phyloP scores from a whole-genome alignment of 30 jellyfish, hydroid and myxozoan genomes.

The Aurelia sp. region DNA sequence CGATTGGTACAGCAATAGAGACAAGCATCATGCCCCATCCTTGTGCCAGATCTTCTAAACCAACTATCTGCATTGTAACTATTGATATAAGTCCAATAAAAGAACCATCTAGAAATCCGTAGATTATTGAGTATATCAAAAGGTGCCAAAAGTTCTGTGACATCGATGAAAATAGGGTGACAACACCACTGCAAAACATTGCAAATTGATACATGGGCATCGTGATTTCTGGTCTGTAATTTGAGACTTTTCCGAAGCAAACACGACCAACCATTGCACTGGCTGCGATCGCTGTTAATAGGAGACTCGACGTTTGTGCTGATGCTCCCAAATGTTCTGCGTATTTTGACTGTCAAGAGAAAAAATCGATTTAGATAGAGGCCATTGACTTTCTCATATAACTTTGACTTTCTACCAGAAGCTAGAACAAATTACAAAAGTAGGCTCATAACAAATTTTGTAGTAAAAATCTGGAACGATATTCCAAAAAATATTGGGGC shows the following conservation, averaged over 20 bases:
- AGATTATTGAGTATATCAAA: conserved; percentile 68
- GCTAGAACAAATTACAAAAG: too few species aligned
- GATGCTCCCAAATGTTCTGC: conserved; percentile 81
- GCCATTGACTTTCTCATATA: too few species aligned
- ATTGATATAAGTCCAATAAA: conserved; percentile 88
- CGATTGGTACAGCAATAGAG: conserved; percentile 85
- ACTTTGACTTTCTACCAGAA: too few species aligned
- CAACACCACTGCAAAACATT: conserved; percentile 82
- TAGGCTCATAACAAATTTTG: too few species aligned
- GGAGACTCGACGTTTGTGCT: conserved; percentile 65
- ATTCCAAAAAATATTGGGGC: too few species aligned
- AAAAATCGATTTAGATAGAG: too few species aligned
- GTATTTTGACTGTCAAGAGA: conserved; percentile 63
- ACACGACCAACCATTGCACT: conserved; percentile 85
- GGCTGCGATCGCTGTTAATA: conserved; percentile 72
- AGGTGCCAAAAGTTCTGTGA: conserved; percentile 78
- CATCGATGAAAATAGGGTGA: conserved; percentile 65
- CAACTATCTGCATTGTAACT: conserved; percentile 88
- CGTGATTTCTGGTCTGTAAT: conserved; percentile 48
- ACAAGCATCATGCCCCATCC: conserved; percentile 92
- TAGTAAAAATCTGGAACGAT: too few species aligned
- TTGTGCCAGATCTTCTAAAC: conserved; percentile 78
- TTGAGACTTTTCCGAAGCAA: conserved; percentile 77
- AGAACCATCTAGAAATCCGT: conserved; percentile 96
- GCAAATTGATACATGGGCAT: conserved; percentile 74